Evolutionary conservation across 2,113 vertebrate genomes (phyloP), one percentile per base, ranked within the genome.

Genomic region (Falcunculus frontatus): DNA sequence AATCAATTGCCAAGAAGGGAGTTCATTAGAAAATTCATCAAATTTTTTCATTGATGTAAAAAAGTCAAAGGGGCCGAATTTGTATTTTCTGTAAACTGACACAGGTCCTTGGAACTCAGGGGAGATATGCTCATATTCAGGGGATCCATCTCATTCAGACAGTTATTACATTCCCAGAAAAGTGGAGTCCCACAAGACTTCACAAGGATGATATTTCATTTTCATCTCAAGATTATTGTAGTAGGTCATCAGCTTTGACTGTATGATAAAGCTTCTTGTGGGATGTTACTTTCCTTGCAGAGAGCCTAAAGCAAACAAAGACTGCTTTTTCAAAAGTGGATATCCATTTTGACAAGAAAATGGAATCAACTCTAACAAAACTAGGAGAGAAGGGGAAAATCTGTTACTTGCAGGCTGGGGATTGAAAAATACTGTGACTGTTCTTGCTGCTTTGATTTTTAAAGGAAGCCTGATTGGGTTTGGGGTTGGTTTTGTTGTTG

Each of bases 321-420:
- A 5, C 73, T 81, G 44, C 64, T 89, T 96, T 96, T 87, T 78
- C 52, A 91, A 91, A 95, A 89, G 69, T 62, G 68, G 33, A 89
- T 93, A 87, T 92, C 70, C 91, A 87, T 75, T 87, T 63, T 96
- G 92, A 93, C 65, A 90, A 96, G 80, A 94, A 97, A 97, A 95
- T 94, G 86, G 79, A 96, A 97, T 91, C 37, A 41, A 65, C 65
- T 74, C 89, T 90, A 88, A 91, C 91, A 67, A 91, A 97, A 89
- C 59, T 78, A 70, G 73, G 90, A 96, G 72, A 89, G 50, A 82
- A 79, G 20, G 26, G 17, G 9, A 83, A 95, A 95, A 79, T 9
- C 46, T 96, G 79, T 96, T 91, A 94, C 56, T 53, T 92, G 29
- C 16, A 90, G 74, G 44, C 47, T 88, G 94, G 93, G 35, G 60